Evolutionary conservation across 2,797 vertebrate species (phyloP), one percentile per base, ranked within the genome.

Genomic region (Sebastes taczanowskii): DNA sequence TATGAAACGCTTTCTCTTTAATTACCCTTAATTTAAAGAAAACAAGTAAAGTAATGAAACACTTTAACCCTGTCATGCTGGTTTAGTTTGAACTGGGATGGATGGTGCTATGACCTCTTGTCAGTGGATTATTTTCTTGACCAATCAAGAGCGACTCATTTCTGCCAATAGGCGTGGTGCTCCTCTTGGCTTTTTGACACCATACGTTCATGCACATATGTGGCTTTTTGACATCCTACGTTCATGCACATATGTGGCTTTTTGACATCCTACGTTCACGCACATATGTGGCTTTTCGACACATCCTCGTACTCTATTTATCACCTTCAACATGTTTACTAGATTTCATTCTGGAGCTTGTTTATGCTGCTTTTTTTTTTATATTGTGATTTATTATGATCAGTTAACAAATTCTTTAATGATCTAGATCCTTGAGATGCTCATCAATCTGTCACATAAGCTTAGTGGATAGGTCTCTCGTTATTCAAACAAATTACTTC

Each of bases 131-230:
- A 74, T 81, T 88, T 75, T 75, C n/a, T 80, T 63, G 82, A 70
- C 92, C 89, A 93, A 90, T 92, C 89, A 80, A 81, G 83, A 81
- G 11, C 1, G 5, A 78, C 32, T 85, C 13, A 67, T 83, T 56
- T 73, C 88, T 78, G 42, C 71, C 68, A 77, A 64, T 79, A 73
- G 86, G 76, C 34, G 71, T 70, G 83, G 68, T 46, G 42, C 80
- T 80, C 27, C 38, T 76, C 49, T 69, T 67, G 60, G 22, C 63
- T 78, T 61, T 80, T 52, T 74, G 53, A 76, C 56, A 58, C 10
- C 2, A 42, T 30, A 27, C 4, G 3, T 67, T 74, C 5, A 52
- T 3, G 42, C 20, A 3, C n/a, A 20, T n/a, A 32, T 2, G 11
- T 38, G 13, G 20, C 29, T 53, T 71, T 67, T 38, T 53, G 25